phyloP scores from a whole-genome alignment of 2,797 vertebrate species.

The Falco cherrug region DNA sequence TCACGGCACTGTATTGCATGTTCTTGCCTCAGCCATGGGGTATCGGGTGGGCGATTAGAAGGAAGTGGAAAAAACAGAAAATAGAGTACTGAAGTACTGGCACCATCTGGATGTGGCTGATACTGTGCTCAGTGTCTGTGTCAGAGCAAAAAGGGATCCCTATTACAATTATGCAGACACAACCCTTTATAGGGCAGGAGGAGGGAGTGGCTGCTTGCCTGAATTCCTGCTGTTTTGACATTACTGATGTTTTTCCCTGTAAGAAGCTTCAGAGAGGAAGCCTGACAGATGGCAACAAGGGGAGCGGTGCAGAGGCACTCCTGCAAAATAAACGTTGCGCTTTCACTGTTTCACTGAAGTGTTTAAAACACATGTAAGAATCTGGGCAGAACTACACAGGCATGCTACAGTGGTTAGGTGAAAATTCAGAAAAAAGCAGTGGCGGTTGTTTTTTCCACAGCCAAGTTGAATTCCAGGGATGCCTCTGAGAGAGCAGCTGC shows the following conservation, averaged over 20 bases:
- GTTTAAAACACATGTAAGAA: not conserved
- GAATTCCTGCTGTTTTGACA: slow-evolving; percentile 45
- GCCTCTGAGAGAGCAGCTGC: slow-evolving; percentile 22
- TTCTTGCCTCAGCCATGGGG: not conserved
- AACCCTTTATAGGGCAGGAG: slow-evolving; percentile 2
- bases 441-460: slow-evolving; percentile 35
- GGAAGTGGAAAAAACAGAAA: not conserved
- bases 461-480: slow-evolving; percentile 56
- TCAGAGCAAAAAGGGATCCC: not conserved
- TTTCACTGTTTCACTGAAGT: slow-evolving; percentile 35
- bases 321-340: not conserved
- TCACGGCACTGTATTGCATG: rapidly evolving
- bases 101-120: not conserved
- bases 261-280: slow-evolving; percentile 10
- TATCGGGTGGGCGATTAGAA: not conserved
- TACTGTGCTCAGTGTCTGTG: not conserved
- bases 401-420: not conserved
- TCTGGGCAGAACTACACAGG: slow-evolving; percentile 18
- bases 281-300: slow-evolving; percentile 67
- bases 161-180: not conserved
- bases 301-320: slow-evolving; percentile 24
- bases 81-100: not conserved
- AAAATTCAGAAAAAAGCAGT: not conserved
- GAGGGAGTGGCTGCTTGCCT: slow-evolving; percentile 4
- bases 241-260: slow-evolving; percentile 31